Conservation (phyloP, 2,113 vertebrate species). For the Melanocharis versteri region DNA sequence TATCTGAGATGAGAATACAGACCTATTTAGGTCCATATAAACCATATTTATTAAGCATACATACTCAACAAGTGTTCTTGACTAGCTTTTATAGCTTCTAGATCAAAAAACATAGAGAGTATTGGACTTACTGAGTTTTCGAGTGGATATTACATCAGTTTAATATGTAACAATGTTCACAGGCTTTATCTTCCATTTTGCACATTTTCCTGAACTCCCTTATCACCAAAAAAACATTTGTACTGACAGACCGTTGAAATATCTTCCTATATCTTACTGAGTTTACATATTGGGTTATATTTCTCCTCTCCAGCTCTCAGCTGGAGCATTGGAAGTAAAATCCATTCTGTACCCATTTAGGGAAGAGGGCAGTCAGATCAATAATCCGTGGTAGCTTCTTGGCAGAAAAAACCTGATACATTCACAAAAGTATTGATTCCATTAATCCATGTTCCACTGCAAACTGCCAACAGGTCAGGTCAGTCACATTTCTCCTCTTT, state of each 20-base stretch:
- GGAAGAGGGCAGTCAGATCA: not conserved
- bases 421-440: constrained; percentile 1
- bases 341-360: not conserved
- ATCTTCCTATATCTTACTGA: not conserved
- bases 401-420: not conserved
- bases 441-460: not conserved
- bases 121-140: not conserved
- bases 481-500: not conserved
- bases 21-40: not conserved
- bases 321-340: not conserved
- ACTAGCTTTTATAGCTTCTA: not conserved
- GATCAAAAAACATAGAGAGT: not conserved
- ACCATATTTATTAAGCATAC: not conserved
- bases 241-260: not conserved
- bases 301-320: not conserved
- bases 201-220: not conserved
- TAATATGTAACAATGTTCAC: not conserved
- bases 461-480: not conserved
- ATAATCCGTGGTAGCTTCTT: not conserved
- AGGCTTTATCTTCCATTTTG: not conserved
- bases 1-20: not conserved
- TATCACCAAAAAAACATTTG: not conserved
- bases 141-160: not conserved
- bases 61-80: not conserved
- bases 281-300: not conserved